Evolutionary conservation across 2,888 invertebrate species (phyloP).

Genomic region (Cotesia congregata): DNA sequence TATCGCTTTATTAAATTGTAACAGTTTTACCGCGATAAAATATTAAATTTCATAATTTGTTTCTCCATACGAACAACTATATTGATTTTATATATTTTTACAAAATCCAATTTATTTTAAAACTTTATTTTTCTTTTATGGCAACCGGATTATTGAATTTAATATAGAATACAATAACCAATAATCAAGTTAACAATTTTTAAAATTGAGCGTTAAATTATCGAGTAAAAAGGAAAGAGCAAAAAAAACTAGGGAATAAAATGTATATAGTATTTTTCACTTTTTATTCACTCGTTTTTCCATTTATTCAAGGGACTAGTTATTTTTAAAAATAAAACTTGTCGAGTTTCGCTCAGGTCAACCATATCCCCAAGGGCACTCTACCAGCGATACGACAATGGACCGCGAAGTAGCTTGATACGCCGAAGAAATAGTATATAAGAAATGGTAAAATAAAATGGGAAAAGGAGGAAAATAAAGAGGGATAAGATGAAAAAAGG

Average conservation of each 20-base stretch:
- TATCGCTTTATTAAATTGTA: background rate
- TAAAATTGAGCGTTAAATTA: background rate
- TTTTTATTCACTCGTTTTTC: background rate
- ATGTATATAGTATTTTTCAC: background rate
- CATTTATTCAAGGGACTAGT: background rate
- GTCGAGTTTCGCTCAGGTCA: slow-evolving; percentile 31
- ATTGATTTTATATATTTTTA: background rate
- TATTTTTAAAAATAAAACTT: slow-evolving; percentile 36
- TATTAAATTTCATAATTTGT: background rate
- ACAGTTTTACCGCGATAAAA: background rate
- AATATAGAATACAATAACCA: background rate
- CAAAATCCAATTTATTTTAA: background rate
- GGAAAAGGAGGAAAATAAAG: slow-evolving; percentile 24
- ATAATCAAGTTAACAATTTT: background rate
- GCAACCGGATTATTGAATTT: background rate
- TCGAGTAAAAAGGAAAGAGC: background rate
- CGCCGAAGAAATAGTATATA: slow-evolving; percentile 32
- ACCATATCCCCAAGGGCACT: slow-evolving; percentile 37
- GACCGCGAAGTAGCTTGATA: slow-evolving; percentile 40
- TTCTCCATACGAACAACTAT: background rate
- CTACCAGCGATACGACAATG: slow-evolving; percentile 38
- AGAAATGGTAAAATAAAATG: slow-evolving; percentile 38
- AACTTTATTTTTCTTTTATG: background rate
- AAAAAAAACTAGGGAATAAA: background rate
- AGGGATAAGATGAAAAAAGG: slow-evolving; percentile 23